Base-by-base conservation (phyloP, 2,113 vertebrate species). In the Barbus barbus region DNA sequence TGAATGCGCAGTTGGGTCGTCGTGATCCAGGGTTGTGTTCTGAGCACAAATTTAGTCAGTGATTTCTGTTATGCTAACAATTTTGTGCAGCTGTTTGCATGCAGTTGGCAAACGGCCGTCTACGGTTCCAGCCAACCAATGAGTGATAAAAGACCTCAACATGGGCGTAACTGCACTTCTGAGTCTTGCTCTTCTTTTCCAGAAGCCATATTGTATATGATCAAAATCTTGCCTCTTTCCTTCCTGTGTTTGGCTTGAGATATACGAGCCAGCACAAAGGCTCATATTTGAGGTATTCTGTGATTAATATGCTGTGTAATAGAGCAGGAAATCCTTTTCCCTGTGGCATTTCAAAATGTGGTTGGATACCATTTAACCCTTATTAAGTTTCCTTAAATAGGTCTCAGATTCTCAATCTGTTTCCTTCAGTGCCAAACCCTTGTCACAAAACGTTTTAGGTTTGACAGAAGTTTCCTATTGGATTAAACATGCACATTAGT, bases 101-200 rank as follows among this genome's bases (percentile, higher is more conserved):
- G 36, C 67, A 31, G 53, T 69, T 83, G 79, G 82, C 67, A 58
- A 58, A 78, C 58, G 28, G 48, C 69, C 84, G 78, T 75, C 83
- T 86, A 85, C 58, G 48, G 20, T 85, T 33, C 56, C 61, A 60
- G 60, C 75, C 67, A 81, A 83, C 46, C 61, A 33, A 18, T 65
- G 89, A 78, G 83, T 82, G 82, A 87, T 87, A 60, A 1, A 48
- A 82, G 51, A 88, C 79, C 78, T 81, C 78, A 28, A 72, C 33
- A 79, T 63, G 60, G 75, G 61, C 41, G 73, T 83, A 73, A 84
- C 85, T 5, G 65, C 67, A 48, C 85, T 80, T 79, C 80, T 2
- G 24, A 81, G 81, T 77, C 77, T 74, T 36, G 18, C 26, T 14
- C 20, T 58, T 78, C 74, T 58, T 60, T 78, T 58, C 14, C 16